Base-by-base conservation (phyloP, 2,797 vertebrate genomes). In the Characodon lateralis region DNA sequence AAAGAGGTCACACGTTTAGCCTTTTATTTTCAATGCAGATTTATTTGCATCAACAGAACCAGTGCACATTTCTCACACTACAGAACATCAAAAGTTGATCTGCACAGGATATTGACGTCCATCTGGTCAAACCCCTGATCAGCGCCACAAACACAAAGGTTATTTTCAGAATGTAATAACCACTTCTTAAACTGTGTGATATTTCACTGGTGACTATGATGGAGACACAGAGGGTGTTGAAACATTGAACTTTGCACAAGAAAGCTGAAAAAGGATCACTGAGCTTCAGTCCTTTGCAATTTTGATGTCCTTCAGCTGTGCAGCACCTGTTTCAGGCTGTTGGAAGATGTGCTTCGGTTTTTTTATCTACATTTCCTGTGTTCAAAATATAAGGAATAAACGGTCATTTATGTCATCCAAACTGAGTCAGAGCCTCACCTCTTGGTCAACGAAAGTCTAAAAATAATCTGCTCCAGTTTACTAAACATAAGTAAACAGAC, bases 381-480 rank as follows among this genome's bases (percentile, higher is more conserved):
- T 28, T 59, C 59, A 63, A 35, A 63, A 35, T 35, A 18, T 35
- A 31, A 9, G 59, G 8, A 35, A 31, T 39, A 22, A 66, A 66
- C 24, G 6, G 39, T 14, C 65, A 46, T 68, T 43, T 22, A 68
- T 43, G 20, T 68, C 35, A 22, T 24, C 65, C 8, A 43, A 68
- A 46, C 41, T 2, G 5, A n/a, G 8, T 66, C 24, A 5, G 63
- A 41, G 35, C 9, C 35, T 39, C 18, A 20, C 22, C 63, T 53
- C 51, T 39, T 13, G 2, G 31, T 12, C 61, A 41, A 68, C 24
- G n/a, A 43, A 43, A 41, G 24, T 68, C 39, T 68, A 68, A 68
- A n/a, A 68, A 43, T 68, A n/a, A 68, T 68, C 65, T 41, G 4
- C 20, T 24, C 63, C 31, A 24, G 63, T 66, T 66, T 66, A 66